Conservation (phyloP, 2,113 vertebrate species). For the Amphiprion ocellaris region DNA sequence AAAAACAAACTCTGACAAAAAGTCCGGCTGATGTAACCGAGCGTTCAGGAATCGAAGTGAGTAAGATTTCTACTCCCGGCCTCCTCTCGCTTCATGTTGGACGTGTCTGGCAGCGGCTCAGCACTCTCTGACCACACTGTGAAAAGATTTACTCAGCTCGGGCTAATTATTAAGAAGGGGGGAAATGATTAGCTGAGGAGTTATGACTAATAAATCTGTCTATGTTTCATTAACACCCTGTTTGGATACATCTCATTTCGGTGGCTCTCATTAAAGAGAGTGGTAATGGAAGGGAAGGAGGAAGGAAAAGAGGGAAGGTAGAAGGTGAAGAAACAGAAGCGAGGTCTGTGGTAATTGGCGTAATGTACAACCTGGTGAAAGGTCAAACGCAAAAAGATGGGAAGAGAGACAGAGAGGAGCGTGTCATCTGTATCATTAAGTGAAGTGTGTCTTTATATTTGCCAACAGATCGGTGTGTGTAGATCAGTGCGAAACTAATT, state of each 20-base stretch:
- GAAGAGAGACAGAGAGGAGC: conserved; percentile 15
- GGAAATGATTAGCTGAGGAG: conserved; percentile 80
- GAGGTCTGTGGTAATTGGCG: conserved; percentile 56
- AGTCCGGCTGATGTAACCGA: conserved; percentile 13
- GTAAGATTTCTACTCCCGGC: conserved; percentile 12
- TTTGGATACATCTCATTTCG: conserved; percentile 79
- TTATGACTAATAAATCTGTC: conserved; percentile 82
- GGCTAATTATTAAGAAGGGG: conserved; percentile 79
- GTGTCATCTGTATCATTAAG: conserved; percentile 64
- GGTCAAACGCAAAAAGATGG: conserved; percentile 56
- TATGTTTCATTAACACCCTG: conserved; percentile 80
- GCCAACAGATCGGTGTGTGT: conserved; percentile 44
- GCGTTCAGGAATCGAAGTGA: conserved; percentile 11
- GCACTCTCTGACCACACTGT: conserved; percentile 68
- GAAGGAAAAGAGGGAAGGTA: neutral
- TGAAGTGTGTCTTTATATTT: conserved; percentile 66
- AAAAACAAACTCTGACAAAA: conserved; percentile 11
- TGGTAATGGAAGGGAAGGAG: conserved; percentile 47
- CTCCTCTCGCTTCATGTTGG: conserved; percentile 28
- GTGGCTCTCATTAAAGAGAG: conserved; percentile 74
- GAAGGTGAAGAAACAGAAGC: neutral
- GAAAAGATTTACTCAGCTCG: conserved; percentile 79
- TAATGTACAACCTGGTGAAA: conserved; percentile 59
- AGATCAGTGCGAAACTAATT: conserved; percentile 66
- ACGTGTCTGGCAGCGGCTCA: conserved; percentile 60